Base-by-base conservation (phyloP, 2,888 invertebrate genomes). In the Coremacera marginata region DNA sequence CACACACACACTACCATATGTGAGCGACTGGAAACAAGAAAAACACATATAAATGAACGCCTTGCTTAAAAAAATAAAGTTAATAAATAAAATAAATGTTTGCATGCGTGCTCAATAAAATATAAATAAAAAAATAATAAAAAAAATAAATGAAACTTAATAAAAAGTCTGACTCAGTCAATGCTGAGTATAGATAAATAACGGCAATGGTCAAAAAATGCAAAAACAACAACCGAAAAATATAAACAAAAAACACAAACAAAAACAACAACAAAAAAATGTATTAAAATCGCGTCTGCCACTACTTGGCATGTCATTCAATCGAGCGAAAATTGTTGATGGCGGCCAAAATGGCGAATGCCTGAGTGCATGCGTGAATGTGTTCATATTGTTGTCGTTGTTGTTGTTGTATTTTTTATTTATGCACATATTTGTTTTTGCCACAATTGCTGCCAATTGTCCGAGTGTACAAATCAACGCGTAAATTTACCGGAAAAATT, bases 341-440 rank as follows among this genome's bases (percentile, higher is more conserved):
- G 80, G 78, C 78, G 78, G 73, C 75, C 78, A 80, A 80, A 80
- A 80, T 80, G 80, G 80, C 78, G 78, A 70, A 71, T 51, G 72
- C n/a, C 63, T 25, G 70, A 55, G 22, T 71, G 71, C 44, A 31
- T 62, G 51, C 51, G 27, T 49, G 49, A 62, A 49, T 63, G 51
- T 73, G 31, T 27, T 49, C n/a, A 14, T 37, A 19, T 57, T n/a
- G 16, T 31, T 57, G 57, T 11, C 60, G 72, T 62, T 73, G 11
- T 31, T 73, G 63, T 73, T 27, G 22, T 72, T 34, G 27, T 52
- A 37, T 22, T 62, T 74, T 22, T 34, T 68, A 37, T 63, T 74
- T 37, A 65, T 65, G 70, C 57, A 31, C 14, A n/a, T 37, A 34
- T 65, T 22, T 52, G 60, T 55, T 52, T 52, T 44, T 22, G 34